Conservation (phyloP, 2,797 vertebrate genomes). For the Poecilia velifera region DNA sequence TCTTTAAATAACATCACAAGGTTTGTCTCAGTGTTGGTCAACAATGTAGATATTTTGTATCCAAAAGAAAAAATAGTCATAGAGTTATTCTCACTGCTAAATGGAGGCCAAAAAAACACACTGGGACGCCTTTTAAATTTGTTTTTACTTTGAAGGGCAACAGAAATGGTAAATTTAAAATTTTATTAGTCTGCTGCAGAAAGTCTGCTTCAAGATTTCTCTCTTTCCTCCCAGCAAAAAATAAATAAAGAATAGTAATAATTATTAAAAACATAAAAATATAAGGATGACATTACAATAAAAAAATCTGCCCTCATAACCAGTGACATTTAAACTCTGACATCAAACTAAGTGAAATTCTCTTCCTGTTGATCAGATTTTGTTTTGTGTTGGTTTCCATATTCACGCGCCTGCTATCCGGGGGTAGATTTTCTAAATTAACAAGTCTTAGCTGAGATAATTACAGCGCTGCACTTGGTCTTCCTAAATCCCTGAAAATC, state of each 20-base stretch:
- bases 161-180: not conserved
- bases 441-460: conserved; percentile 11
- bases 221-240: too few relatives aligned
- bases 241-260: not conserved
- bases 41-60: too few relatives aligned
- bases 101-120: not conserved
- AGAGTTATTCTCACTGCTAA: too few relatives aligned
- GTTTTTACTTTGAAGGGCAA: not conserved
- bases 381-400: not conserved
- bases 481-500: conserved; percentile 27
- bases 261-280: not conserved
- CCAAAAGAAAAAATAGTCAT: too few relatives aligned
- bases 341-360: not conserved
- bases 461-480: conserved; percentile 5
- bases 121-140: not conserved
- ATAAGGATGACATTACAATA: not conserved
- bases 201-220: not conserved
- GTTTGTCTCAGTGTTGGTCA: too few relatives aligned
- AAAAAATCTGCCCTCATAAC: not conserved
- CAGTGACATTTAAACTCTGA: not conserved
- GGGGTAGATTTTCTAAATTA: conserved; percentile 14
- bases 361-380: not conserved
- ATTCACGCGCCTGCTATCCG: not conserved
- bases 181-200: not conserved
- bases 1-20: too few relatives aligned